phyloP scores from a whole-genome alignment of 1,140 invertebrate species.

The Acarapis woodi region DNA sequence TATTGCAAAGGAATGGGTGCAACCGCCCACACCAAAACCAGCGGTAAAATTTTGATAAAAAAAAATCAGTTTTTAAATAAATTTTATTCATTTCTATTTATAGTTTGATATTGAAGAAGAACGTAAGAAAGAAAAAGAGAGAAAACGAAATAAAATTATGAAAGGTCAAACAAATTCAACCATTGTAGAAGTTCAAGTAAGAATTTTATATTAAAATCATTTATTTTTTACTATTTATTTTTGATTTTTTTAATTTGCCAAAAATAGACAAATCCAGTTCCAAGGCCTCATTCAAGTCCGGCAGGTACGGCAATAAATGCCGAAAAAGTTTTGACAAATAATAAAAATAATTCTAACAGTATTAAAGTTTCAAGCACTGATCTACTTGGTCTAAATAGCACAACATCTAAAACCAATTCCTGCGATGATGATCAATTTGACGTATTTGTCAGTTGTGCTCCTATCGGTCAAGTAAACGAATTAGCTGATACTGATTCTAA shows the following conservation, averaged over 20 bases:
- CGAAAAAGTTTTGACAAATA: neutral
- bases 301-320: constrained; percentile 6
- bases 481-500: neutral
- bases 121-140: constrained; percentile 16
- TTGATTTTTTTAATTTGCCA: neutral
- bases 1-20: constrained; percentile 83
- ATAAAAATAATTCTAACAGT: neutral
- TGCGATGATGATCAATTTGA: constrained; percentile 7
- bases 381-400: constrained; percentile 7
- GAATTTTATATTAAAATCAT: neutral
- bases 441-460: constrained; percentile 4
- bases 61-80: neutral
- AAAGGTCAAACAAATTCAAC: constrained; percentile 4
- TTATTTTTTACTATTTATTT: neutral
- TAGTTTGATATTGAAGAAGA: constrained; percentile 16
- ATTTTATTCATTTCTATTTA: neutral
- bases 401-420: neutral
- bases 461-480: neutral
- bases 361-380: constrained; percentile 7
- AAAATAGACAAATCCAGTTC: constrained; percentile 7
- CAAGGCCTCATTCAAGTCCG: constrained; percentile 13
- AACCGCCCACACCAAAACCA: constrained; percentile 39
- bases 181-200: constrained; percentile 3
- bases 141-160: constrained; percentile 10
- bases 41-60: constrained; percentile 11